Evolutionary conservation across 1,140 invertebrate genomes (phyloP), one percentile per base, ranked within the genome.

Genomic region (Lordiphosa stackelbergi): DNA sequence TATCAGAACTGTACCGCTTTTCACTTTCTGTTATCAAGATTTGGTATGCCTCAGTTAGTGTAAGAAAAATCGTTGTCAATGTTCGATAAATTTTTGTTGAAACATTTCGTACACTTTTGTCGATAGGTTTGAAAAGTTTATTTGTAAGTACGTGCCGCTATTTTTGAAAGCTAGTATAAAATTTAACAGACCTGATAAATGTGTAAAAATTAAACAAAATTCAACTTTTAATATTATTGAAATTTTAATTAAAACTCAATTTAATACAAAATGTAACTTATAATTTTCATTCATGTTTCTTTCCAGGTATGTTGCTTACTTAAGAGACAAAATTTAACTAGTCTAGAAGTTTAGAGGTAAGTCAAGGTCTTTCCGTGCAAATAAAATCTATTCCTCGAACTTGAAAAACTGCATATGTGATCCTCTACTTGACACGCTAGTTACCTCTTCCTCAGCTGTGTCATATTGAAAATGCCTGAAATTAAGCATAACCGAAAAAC

Each of bases 361-460:
- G 31, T 49, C 31, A 9, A 11, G n/a, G n/a, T n/a, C n/a, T n/a
- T n/a, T n/a, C n/a, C n/a, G n/a, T n/a, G n/a, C 8, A 35, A 3
- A 46, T 7, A 8, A 22, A 22, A 22, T 0, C 7, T 31, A 16
- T 36, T 35, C 36, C 40, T 11, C 12, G 13, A 40, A 37, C n/a
- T 38, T 48, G 3, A 28, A 8, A 8, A 46, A 28, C 59, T 38
- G 55, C 54, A 53, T 57, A 62, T 79, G 75, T 79, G 75, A 71
- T 81, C 68, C 58, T 16, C 46, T n/a, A 61, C 61, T 34, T 49
- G 75, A 60, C 42, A 79, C 75, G 75, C 75, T 62, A 58, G 35
- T 78, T 79, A 79, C 10, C 19, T 22, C 19, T 7, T 12, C 43
- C 7, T 19, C 36, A 41, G 53, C 43, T 41, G 46, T 43, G 66